phyloP scores from a whole-genome alignment of 2,888 invertebrate genomes.

The Callyntrura sp. region DNA sequence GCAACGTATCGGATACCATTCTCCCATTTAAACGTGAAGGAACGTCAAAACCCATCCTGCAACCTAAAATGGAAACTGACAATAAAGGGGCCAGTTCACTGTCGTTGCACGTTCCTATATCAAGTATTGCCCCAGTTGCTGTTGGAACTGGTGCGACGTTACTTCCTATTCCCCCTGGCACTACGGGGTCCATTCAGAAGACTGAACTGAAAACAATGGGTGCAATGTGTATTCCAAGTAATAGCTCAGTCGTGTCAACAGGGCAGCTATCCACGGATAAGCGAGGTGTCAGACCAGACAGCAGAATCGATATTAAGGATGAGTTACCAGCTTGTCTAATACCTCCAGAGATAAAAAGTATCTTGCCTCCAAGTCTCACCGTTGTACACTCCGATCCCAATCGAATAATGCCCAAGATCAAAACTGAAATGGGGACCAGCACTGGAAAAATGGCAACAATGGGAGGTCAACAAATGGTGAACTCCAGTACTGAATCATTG shows the following conservation, averaged over 20 bases:
- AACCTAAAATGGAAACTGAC: constrained; percentile 37
- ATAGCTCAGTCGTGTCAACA: neutral
- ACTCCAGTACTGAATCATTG: neutral
- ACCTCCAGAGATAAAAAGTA: constrained; percentile 81
- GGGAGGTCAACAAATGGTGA: neutral
- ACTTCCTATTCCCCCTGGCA: constrained; percentile 67
- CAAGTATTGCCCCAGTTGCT: constrained; percentile 67
- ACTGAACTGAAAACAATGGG: constrained; percentile 49
- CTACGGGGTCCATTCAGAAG: constrained; percentile 55
- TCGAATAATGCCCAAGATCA: constrained; percentile 62
- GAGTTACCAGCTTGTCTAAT: constrained; percentile 74
- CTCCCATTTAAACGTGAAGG: constrained; percentile 1
- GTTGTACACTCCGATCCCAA: constrained; percentile 80
- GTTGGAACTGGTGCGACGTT: constrained; percentile 76
- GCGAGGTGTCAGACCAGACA: constrained; percentile 14
- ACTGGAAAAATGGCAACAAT: constrained; percentile 12
- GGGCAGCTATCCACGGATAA: constrained; percentile 49
- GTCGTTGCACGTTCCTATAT: constrained; percentile 70
- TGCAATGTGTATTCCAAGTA: constrained; percentile 38
- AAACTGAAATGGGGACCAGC: constrained; percentile 13
- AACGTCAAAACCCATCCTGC: neutral
- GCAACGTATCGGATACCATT: neutral
- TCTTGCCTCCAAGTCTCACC: constrained; percentile 80
- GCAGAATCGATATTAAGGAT: constrained; percentile 47
- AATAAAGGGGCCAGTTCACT: constrained; percentile 65